Conservation (phyloP, 2,113 vertebrate species). For the Andinoacara biseriatus region DNA sequence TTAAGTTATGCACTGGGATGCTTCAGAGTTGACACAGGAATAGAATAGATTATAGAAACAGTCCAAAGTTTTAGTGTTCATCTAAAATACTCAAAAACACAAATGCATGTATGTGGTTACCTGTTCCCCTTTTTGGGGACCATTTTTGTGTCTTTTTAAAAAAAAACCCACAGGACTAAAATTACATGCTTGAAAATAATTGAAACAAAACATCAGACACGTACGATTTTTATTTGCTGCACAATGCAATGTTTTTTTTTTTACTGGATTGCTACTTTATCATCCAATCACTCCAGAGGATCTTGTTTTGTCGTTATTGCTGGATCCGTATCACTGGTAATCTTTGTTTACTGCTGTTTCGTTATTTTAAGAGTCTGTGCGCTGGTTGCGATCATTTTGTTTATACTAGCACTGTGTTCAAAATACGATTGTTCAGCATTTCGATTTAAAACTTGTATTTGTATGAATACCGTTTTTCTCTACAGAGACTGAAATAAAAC, state of each 20-base stretch:
- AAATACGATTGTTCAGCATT: slow-evolving; percentile 43
- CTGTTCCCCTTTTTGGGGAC: slow-evolving; percentile 24
- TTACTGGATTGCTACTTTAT: neutral
- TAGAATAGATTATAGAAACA: slow-evolving; percentile 24
- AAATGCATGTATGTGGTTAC: slow-evolving; percentile 45
- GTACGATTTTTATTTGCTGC: slow-evolving; percentile 1
- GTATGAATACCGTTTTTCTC: slow-evolving; percentile 67
- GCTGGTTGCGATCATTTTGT: slow-evolving; percentile 34
- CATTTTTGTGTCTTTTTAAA: slow-evolving; percentile 17
- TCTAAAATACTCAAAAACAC: slow-evolving; percentile 8
- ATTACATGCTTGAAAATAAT: slow-evolving; percentile 27
- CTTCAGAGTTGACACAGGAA: slow-evolving; percentile 15
- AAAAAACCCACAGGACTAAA: neutral
- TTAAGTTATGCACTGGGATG: slow-evolving; percentile 33
- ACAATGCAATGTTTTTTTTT: slow-evolving; percentile 3
- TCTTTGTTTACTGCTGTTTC: slow-evolving; percentile 42
- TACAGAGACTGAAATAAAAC: slow-evolving; percentile 70
- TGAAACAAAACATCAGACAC: neutral
- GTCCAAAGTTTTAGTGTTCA: slow-evolving; percentile 21
- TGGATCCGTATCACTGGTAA: slow-evolving; percentile 44
- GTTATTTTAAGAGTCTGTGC: slow-evolving; percentile 27
- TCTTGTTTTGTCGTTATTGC: slow-evolving; percentile 41
- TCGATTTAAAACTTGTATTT: slow-evolving; percentile 51
- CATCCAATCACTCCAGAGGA: slow-evolving; percentile 20
- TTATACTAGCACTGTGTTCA: slow-evolving; percentile 22